Percentiles rank a stretch among this genome's conserved stretches.
Evolutionary conservation across 1,140 invertebrate species (phyloP).

Genomic region (Adelges cooleyi): DNA sequence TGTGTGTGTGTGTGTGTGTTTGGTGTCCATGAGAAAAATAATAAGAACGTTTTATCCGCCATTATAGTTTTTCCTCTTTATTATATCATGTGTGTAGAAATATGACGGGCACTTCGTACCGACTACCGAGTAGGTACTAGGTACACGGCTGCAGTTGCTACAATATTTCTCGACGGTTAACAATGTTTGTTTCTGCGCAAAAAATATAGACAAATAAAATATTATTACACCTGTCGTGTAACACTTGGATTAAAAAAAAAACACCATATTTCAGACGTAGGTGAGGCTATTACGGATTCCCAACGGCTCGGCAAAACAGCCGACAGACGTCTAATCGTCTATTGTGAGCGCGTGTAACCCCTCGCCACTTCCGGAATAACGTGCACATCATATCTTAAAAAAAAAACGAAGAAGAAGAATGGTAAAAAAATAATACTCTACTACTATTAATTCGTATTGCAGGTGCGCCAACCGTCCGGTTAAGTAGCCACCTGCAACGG

Average conservation of each 20-base stretch:
- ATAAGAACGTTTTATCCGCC: too few species aligned
- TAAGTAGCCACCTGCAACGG: slow-evolving; percentile 4
- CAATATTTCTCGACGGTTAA: too few species aligned
- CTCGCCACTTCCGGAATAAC: slow-evolving; percentile 19
- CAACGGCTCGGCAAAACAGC: slow-evolving; percentile 14
- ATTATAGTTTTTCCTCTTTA: too few species aligned
- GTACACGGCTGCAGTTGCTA: too few species aligned
- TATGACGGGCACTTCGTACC: too few species aligned
- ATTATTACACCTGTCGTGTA: slow-evolving; percentile 7
- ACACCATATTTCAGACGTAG: slow-evolving; percentile 8
- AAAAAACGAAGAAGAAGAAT: neutral
- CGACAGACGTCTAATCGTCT: slow-evolving; percentile 22
- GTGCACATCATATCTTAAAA: slow-evolving; percentile 4
- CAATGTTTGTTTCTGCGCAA: too few species aligned
- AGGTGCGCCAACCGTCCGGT: slow-evolving; percentile 22
- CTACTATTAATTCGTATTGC: slow-evolving; percentile 14
- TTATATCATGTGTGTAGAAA: too few species aligned
- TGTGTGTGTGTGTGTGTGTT: too few species aligned
- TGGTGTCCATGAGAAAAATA: too few species aligned
- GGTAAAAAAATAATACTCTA: slow-evolving; percentile 17
- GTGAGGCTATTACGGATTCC: neutral
- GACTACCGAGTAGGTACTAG: too few species aligned
- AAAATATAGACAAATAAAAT: too few species aligned
- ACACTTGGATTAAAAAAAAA: too few species aligned
- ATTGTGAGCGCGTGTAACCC: slow-evolving; percentile 18